Evolutionary conservation across 2,797 vertebrate species (phyloP).

Genomic region (Poecilia picta): DNA sequence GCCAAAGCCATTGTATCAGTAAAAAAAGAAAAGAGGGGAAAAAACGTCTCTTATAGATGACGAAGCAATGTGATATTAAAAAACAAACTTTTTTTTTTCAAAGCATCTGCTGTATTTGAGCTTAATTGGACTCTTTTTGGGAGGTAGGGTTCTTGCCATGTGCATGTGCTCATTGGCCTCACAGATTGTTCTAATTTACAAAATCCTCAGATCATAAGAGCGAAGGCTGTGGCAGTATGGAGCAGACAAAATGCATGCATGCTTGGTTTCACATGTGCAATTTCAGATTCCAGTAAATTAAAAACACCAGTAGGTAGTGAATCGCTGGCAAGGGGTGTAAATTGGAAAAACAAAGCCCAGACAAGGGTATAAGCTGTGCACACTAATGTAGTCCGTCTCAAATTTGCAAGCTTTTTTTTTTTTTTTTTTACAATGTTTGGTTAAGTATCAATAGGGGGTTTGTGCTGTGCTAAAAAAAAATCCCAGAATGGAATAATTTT

Average conservation of each 20-base stretch:
- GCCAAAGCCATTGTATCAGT: constrained; percentile 36
- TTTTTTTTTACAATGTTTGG: constrained; percentile 5
- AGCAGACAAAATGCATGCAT: constrained; percentile 64
- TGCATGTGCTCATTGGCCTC: constrained; percentile 71
- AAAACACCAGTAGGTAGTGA: constrained; percentile 58
- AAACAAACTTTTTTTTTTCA: constrained; percentile 26
- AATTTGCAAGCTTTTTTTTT: neutral
- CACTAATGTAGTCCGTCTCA: constrained; percentile 27
- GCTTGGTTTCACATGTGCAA: constrained; percentile 71
- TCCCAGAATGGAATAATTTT: neutral
- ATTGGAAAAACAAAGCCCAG: constrained; percentile 48
- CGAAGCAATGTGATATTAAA: constrained; percentile 21
- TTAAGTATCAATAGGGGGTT: neutral
- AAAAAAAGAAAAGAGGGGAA: constrained; percentile 20
- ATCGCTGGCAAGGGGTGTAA: constrained; percentile 52
- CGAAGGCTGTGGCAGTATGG: constrained; percentile 56
- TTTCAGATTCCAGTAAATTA: constrained; percentile 66
- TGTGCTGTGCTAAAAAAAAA: neutral
- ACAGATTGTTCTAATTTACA: constrained; percentile 78
- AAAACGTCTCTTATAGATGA: constrained; percentile 28
- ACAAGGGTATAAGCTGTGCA: constrained; percentile 18
- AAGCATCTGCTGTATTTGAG: constrained; percentile 63
- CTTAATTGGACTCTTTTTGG: constrained; percentile 74
- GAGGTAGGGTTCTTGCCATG: constrained; percentile 68
- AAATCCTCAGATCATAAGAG: constrained; percentile 72